Base-by-base conservation (phyloP, 92 coral and sea anemone genomes). In the Desmophyllum pertusum region DNA sequence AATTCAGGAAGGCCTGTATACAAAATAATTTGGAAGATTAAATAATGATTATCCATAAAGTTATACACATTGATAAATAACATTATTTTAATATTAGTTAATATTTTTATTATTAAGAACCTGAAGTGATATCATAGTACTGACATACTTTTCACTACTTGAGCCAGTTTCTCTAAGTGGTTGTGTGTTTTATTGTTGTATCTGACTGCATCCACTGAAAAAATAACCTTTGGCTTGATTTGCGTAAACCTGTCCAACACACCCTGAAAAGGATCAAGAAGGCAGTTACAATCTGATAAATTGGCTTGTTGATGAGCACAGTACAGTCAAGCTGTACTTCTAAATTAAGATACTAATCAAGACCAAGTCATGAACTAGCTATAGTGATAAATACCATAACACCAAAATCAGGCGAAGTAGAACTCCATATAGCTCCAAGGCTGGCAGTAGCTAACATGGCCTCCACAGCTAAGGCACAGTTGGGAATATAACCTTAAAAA, bases 341-440 rank as follows among this genome's bases (percentile, higher is more conserved):
- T n/a, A n/a, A n/a, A n/a, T n/a, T n/a, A n/a, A n/a, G n/a, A n/a
- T n/a, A n/a, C n/a, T n/a, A n/a, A n/a, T n/a, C 21, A 39, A 40
- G 21, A 46, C 29, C 25, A 51, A 74, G 40, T 52, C 35, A 31
- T 35, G 35, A 31, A 50, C 30, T 41, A 1, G n/a, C n/a, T n/a
- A n/a, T n/a, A n/a, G 50, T 52, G 2, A 10, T 65, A 75, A 89
- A 62, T 89, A 96, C 98, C 81, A 88, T 71, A 25, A 89, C 92
- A 46, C 99, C 99, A 92, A 96, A 96, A 79, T 96, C 99, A 19
- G 99, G 99, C 61, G 99, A 96, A 23, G 99, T 94, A 27, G 99
- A 96, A 75, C 99, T 96, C 99, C 99, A 96, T 36, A 96, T 92
- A 23, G 99, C 99, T 77, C 99, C 99, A 13, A 96, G 81, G 77